These are phyloP conservation scores for Drosophila atroscutellata DNA, from an alignment of 2,888 invertebrate species.

Conservation along the genomic window DNA sequence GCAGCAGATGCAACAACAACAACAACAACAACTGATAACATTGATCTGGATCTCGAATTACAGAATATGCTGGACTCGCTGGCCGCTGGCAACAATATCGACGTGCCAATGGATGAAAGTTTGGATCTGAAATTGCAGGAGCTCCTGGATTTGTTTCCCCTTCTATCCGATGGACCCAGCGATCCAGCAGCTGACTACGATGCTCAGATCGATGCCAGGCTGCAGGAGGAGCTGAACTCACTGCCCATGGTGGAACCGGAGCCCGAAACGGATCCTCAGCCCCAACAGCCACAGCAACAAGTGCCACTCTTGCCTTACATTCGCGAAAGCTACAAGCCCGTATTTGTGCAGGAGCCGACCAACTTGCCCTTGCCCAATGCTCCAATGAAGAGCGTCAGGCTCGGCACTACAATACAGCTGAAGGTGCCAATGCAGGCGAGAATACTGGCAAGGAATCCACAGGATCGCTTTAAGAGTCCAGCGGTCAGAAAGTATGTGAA, in stretches of 20 bases:
- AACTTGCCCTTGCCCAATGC: background rate
- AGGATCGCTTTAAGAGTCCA: background rate
- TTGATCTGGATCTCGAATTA: background rate
- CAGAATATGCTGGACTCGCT: background rate
- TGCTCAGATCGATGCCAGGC: slow-evolving; percentile 49
- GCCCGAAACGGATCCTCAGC: slow-evolving; percentile 22
- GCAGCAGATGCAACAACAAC: background rate
- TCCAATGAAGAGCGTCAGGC: background rate
- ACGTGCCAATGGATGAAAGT: background rate
- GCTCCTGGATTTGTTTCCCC: background rate
- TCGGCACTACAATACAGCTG: background rate
- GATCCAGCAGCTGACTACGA: slow-evolving; percentile 15
- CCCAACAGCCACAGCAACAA: background rate
- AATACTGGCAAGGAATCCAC: background rate
- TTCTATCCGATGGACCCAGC: accelerated
- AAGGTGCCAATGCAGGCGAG: slow-evolving; percentile 11
- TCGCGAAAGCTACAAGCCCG: no score
- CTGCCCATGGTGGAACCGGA: slow-evolving; percentile 54
- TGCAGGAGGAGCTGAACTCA: slow-evolving; percentile 54
- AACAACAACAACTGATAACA: background rate
- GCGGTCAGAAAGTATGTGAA: background rate
- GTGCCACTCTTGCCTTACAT: background rate
- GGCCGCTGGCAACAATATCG: background rate
- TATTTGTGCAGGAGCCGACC: background rate
- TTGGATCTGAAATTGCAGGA: background rate